A percentile compares a stretch with the other conserved stretches of the same genome.
phyloP scores from a whole-genome alignment of 1,140 invertebrate genomes.

The Trypoxylus dichotomus region DNA sequence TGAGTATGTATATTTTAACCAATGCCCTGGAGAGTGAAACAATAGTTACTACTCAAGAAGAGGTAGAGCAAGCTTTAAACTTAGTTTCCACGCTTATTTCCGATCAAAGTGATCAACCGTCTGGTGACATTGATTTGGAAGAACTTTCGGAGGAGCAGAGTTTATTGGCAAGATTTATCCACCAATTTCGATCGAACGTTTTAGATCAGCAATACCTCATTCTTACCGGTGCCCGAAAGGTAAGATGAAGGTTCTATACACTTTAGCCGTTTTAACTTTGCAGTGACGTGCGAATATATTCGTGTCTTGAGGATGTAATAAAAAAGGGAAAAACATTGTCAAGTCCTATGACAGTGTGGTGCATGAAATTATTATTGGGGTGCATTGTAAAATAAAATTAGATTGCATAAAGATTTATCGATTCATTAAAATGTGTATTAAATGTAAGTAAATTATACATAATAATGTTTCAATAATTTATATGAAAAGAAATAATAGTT shows the following conservation, averaged over 20 bases:
- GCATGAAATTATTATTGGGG: too few relatives aligned
- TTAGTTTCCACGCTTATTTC: slow-evolving; percentile 83
- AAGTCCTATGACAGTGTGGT: too few relatives aligned
- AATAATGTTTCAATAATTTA: too few relatives aligned
- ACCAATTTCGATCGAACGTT: slow-evolving; percentile 83
- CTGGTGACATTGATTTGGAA: slow-evolving; percentile 78
- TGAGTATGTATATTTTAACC: slow-evolving; percentile 85
- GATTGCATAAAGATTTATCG: too few relatives aligned
- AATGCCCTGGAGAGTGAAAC: slow-evolving; percentile 90
- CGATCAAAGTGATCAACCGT: slow-evolving; percentile 79
- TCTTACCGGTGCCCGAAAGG: slow-evolving; percentile 83
- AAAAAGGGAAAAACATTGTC: too few relatives aligned
- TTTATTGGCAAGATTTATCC: slow-evolving; percentile 85
- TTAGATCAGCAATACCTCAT: slow-evolving; percentile 95
- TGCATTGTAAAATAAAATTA: too few relatives aligned
- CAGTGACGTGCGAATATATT: too few relatives aligned
- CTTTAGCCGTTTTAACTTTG: too few relatives aligned
- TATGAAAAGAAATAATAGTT: too few relatives aligned
- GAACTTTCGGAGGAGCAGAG: slow-evolving; percentile 98
- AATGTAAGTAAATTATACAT: too few relatives aligned
- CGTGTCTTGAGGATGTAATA: too few relatives aligned
- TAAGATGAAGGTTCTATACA: slow-evolving; percentile 32
- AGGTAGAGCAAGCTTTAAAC: slow-evolving; percentile 56
- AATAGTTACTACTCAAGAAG: slow-evolving; percentile 82
- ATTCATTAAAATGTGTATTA: too few relatives aligned